Evolutionary conservation across 1,140 invertebrate genomes (phyloP), one percentile per base, ranked within the genome.

Genomic region (Anoplophora glabripennis): DNA sequence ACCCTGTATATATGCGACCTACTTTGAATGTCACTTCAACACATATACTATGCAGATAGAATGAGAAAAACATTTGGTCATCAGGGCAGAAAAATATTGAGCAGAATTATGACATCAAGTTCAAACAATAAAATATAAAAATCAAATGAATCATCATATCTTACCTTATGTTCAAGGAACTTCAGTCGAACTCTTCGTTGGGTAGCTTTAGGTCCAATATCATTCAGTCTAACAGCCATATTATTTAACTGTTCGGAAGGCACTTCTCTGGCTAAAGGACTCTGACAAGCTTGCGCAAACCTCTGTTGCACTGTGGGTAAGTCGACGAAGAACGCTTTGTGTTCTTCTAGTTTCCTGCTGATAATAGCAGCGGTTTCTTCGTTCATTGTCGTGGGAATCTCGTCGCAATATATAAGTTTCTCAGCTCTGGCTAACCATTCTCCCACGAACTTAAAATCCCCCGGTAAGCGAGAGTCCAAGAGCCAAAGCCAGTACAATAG

Each of bases 391-490:
- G 84, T 80, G 5, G 92, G 90, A 68, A 94, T 88, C 67, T 93
- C 89, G 63, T 90, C 86, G 64, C 91, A 89, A 65, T 85, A 83
- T 15, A 96, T 77, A 41, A 96, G 74, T 68, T 86, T 86, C 75
- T 97, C 94, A 5, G 93, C 94, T 64, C 85, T 84, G 45, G 89
- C 87, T 9, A 98, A 74, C 92, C 94, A 96, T 72, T 90, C 88
- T n/a, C 91, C 93, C 9, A 95, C 83, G 55, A 86, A 79, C 40
- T 89, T 45, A 21, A 54, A 54, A 44, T 54, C 52, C 9, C 52
- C 90, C 7, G 93, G 92, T 28, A 97, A 77, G 55, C 82, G 81
- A 0, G 88, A 85, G 74, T 98, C 94, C 59, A 96, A 77, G 11
- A 88, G 75, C 89, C 90, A 91, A 42, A 91, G 82, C 92, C 93